These are phyloP conservation scores for Eubucco bourcierii DNA, from an alignment of 2,113 vertebrate species.

Conservation along the genomic window DNA sequence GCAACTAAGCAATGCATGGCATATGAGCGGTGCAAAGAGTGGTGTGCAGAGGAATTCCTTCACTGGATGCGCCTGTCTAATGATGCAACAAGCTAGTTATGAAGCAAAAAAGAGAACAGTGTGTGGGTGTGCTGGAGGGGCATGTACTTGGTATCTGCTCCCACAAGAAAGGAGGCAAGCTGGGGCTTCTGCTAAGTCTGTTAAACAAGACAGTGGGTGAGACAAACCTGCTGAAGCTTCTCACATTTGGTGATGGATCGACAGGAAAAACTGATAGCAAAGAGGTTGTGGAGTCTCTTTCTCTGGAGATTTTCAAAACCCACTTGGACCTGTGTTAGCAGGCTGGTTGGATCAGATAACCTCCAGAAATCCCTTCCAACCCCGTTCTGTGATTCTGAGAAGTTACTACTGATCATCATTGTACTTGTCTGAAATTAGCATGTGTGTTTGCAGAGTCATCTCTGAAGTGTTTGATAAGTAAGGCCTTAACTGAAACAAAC, in stretches of 20 bases:
- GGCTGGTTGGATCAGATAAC: too few relatives aligned
- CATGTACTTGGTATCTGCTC: neutral
- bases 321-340: too few relatives aligned
- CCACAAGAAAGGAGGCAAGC: neutral
- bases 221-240: neutral
- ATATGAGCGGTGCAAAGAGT: neutral
- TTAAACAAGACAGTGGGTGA: neutral
- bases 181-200: neutral
- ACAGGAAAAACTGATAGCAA: neutral
- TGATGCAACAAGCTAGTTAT: slow-evolving; percentile 1
- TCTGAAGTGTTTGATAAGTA: neutral
- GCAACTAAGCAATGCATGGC: neutral
- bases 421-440: neutral
- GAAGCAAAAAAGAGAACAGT: slow-evolving; percentile 2
- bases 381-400: neutral
- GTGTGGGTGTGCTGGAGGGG: neutral
- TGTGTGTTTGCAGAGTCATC: neutral
- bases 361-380: too few relatives aligned
- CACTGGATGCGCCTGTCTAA: neutral
- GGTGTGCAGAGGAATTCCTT: neutral
- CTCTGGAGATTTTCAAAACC: too few relatives aligned
- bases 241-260: neutral
- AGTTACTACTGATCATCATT: neutral
- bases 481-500: neutral
- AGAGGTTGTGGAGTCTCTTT: neutral